A percentile compares a stretch with the other conserved stretches of the same genome.
phyloP scores from a whole-genome alignment of 2,888 invertebrate species.

The Sericinus montela region DNA sequence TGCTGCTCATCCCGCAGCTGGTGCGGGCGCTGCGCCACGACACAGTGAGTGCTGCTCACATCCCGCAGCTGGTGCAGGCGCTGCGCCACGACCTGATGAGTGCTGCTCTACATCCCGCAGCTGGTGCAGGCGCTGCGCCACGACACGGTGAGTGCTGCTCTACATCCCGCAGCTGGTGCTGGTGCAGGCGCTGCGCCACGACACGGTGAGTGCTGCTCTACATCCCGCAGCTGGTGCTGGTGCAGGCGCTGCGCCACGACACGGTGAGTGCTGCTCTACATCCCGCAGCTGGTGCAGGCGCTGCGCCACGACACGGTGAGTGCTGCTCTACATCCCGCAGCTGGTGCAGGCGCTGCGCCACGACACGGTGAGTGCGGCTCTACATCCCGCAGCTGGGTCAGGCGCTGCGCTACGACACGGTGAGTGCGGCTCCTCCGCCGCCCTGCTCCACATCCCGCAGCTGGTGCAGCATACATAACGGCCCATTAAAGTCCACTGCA shows the following conservation, averaged over 20 bases:
- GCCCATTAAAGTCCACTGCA: too few species aligned
- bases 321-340: conserved; percentile 49
- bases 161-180: conserved; percentile 98
- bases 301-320: conserved; percentile 65
- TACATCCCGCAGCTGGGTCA: conserved; percentile 96
- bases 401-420: conserved; percentile 65
- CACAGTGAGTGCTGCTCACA: too few species aligned
- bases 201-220: conserved; percentile 69
- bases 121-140: conserved; percentile 97
- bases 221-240: too few species aligned
- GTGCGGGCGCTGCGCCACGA: too few species aligned
- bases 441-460: conserved; percentile 68
- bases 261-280: conserved; percentile 86
- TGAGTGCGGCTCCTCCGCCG: too few species aligned
- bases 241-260: too few species aligned
- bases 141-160: conserved; percentile 57
- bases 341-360: too few species aligned
- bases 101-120: conserved; percentile 98
- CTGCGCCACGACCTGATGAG: conserved; percentile 97
- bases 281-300: conserved; percentile 90
- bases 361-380: too few species aligned
- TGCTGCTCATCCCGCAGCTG: conserved; percentile 60
- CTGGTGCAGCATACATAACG: too few species aligned
- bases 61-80: conserved; percentile 95
- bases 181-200: conserved; percentile 67